Percentiles rank a stretch among this genome's conserved stretches.
Evolutionary conservation across 2,888 invertebrate species (phyloP).

Genomic region (Conchocele bisecta): DNA sequence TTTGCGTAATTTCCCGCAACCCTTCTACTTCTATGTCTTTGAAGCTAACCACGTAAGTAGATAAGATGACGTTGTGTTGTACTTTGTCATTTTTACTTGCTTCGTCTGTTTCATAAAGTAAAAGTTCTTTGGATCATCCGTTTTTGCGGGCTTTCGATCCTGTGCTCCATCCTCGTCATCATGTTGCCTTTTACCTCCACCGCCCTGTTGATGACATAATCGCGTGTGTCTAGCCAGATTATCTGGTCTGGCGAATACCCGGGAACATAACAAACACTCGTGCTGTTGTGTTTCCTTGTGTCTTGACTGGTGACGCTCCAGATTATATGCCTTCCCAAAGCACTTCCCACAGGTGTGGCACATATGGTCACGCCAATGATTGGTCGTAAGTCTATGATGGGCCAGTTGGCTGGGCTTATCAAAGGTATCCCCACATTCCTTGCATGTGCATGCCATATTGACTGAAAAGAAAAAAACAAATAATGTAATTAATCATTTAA

Average conservation of each 20-base stretch:
- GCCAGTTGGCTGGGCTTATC: no score
- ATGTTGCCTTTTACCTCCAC: not conserved
- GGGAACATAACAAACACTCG: not conserved
- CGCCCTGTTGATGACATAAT: not conserved
- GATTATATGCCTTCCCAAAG: not conserved
- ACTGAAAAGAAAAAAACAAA: no score
- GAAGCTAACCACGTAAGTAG: conserved; percentile 32
- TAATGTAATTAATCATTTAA: no score
- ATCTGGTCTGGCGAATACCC: not conserved
- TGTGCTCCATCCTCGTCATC: not conserved
- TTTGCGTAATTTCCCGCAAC: conserved; percentile 17
- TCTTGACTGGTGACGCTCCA: not conserved
- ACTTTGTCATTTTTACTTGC: conserved; percentile 28
- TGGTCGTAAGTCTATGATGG: no score
- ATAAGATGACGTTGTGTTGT: conserved; percentile 21
- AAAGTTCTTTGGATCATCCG: conserved; percentile 9
- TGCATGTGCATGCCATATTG: no score
- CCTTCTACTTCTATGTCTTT: conserved; percentile 12
- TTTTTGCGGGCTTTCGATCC: not conserved
- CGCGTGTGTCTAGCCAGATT: not conserved
- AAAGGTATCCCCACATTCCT: no score
- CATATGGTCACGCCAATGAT: no score
- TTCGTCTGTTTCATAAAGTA: conserved; percentile 19
- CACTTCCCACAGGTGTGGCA: no score
- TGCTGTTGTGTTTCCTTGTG: not conserved